These are phyloP conservation scores for Mythimna lalbum DNA, from an alignment of 2,888 invertebrate genomes.

Conservation along the genomic window DNA sequence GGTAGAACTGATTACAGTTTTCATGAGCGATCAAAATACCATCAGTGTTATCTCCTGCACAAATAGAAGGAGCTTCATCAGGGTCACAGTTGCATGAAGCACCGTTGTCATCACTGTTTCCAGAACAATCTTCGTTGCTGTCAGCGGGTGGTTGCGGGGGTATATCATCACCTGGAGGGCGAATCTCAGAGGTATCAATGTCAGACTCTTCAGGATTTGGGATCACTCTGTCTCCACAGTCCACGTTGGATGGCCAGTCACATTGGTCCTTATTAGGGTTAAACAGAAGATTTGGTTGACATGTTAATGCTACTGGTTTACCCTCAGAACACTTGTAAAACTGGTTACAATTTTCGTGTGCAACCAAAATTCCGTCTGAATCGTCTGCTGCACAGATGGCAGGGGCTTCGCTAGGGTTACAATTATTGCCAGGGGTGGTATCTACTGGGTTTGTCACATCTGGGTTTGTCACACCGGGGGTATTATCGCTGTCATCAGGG, in stretches of 20 bases:
- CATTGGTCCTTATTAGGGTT: slow-evolving; percentile 65
- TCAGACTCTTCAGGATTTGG: slow-evolving; percentile 19
- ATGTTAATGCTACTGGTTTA: slow-evolving; percentile 59
- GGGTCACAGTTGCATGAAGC: slow-evolving; percentile 62
- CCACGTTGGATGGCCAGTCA: slow-evolving; percentile 71
- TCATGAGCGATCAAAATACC: slow-evolving; percentile 67
- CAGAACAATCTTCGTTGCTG: slow-evolving; percentile 36
- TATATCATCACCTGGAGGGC: slow-evolving; percentile 6
- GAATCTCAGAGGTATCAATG: slow-evolving; percentile 5
- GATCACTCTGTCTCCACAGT: slow-evolving; percentile 68
- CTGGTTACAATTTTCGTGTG: slow-evolving; percentile 73
- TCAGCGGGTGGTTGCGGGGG: slow-evolving; percentile 21
- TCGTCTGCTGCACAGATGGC: slow-evolving; percentile 65
- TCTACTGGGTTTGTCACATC: neutral
- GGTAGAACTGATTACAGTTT: slow-evolving; percentile 69
- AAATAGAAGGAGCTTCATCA: slow-evolving; percentile 67
- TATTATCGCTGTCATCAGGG: slow-evolving; percentile 16
- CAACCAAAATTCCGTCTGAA: slow-evolving; percentile 67
- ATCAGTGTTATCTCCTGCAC: slow-evolving; percentile 60
- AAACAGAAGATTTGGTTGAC: slow-evolving; percentile 62
- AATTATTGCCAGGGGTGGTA: slow-evolving; percentile 17
- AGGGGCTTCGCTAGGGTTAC: slow-evolving; percentile 68
- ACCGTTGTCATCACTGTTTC: slow-evolving; percentile 30
- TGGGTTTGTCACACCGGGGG: slow-evolving; percentile 3
- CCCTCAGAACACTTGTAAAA: slow-evolving; percentile 70